These are phyloP conservation scores for Morelia viridis DNA, from an alignment of 2,797 vertebrate genomes.

Conservation along the genomic window DNA sequence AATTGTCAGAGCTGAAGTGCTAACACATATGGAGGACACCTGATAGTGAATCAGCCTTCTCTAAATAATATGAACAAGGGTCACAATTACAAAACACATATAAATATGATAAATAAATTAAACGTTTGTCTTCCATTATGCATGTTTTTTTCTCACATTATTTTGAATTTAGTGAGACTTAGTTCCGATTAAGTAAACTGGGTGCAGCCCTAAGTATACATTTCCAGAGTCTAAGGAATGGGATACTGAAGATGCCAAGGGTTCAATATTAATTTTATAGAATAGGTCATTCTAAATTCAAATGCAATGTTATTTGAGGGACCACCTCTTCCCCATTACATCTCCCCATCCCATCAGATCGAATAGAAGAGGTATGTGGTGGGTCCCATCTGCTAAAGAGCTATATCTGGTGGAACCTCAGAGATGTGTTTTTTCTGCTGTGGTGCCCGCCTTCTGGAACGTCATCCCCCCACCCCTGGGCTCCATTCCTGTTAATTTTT, in stretches of 20 bases:
- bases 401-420: neutral
- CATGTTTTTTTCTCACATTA: neutral
- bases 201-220: neutral
- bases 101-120: neutral
- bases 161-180: neutral
- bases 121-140: neutral
- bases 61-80: too few relatives aligned
- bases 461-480: neutral
- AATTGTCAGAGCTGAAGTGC: too few relatives aligned
- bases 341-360: neutral
- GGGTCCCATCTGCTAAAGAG: neutral
- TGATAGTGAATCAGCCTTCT: too few relatives aligned
- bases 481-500: neutral
- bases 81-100: too few relatives aligned
- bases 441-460: neutral
- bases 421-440: too few relatives aligned
- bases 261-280: neutral
- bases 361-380: neutral
- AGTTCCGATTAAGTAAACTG: neutral
- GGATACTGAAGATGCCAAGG: neutral
- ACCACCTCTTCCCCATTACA: too few relatives aligned
- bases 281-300: too few relatives aligned
- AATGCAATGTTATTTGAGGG: too few relatives aligned
- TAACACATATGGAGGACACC: too few relatives aligned
- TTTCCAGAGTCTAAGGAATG: neutral